Percentiles rank a stretch among this genome's conserved stretches.
These are phyloP conservation scores for Caenorhabditis sp. DNA, from an alignment of 2,888 invertebrate genomes.

Conservation along the genomic window DNA sequence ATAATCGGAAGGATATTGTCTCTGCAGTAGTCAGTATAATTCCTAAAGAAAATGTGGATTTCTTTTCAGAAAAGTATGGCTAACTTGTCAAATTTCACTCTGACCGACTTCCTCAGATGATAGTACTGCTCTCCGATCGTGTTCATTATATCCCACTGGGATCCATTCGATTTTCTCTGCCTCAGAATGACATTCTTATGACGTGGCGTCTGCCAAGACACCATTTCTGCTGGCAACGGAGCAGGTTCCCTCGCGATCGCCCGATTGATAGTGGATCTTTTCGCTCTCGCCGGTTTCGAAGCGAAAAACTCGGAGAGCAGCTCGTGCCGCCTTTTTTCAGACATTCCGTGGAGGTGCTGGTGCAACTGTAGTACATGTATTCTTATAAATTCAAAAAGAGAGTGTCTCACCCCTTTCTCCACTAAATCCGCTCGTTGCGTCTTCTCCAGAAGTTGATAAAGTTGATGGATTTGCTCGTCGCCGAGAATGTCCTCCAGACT, in stretches of 20 bases:
- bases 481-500: constrained; percentile 44
- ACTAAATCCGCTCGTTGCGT: constrained; percentile 49
- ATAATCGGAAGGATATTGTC: constrained; percentile 41
- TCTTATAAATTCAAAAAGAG: no score
- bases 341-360: constrained; percentile 54
- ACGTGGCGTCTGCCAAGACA: constrained; percentile 48
- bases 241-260: constrained; percentile 40
- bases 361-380: no score
- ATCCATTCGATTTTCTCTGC: constrained; percentile 24
- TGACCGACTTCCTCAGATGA: constrained; percentile 54
- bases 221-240: constrained; percentile 43
- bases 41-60: constrained; percentile 27
- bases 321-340: constrained; percentile 43
- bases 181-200: constrained; percentile 14
- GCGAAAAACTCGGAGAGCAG: constrained; percentile 58
- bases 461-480: constrained; percentile 47
- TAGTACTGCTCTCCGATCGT: constrained; percentile 60
- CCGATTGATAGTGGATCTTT: constrained; percentile 23
- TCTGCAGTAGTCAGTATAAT: constrained; percentile 54
- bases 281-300: constrained; percentile 34
- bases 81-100: constrained; percentile 52
- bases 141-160: constrained; percentile 58
- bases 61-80: neutral
- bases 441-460: constrained; percentile 47
- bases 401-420: constrained; percentile 51